A percentile compares a stretch with the other conserved stretches of the same genome.
Conservation (phyloP, 2,888 invertebrate genomes). For the Drosophila tanythrix region DNA sequence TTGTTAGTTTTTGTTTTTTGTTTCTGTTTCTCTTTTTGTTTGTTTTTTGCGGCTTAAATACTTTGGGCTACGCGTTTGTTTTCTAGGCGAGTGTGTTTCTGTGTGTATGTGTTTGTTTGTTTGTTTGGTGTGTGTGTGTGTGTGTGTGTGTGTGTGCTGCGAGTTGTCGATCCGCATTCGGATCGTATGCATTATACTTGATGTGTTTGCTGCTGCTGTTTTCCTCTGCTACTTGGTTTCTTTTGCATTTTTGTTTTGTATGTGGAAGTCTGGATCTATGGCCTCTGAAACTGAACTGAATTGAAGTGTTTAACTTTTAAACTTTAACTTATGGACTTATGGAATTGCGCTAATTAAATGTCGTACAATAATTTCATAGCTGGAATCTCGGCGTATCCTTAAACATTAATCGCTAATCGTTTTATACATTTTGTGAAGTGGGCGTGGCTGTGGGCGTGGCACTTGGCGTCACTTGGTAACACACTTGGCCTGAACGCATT, state of each 20-base stretch:
- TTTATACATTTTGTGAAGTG: slow-evolving; percentile 28
- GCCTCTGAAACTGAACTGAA: slow-evolving; percentile 60
- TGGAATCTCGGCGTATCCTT: slow-evolving; percentile 68
- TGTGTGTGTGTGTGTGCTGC: slow-evolving; percentile 22
- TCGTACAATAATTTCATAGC: slow-evolving; percentile 77
- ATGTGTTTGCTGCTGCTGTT: background rate
- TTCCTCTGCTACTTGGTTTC: background rate
- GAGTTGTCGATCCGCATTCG: slow-evolving; percentile 32
- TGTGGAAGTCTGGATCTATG: slow-evolving; percentile 62
- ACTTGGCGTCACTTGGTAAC: slow-evolving; percentile 59
- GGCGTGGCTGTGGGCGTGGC: slow-evolving; percentile 65
- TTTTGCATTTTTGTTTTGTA: background rate
- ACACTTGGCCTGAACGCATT: slow-evolving; percentile 47
- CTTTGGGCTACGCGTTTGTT: slow-evolving; percentile 68
- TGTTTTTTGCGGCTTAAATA: slow-evolving; percentile 78
- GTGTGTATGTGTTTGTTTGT: background rate
- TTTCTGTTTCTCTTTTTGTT: slow-evolving; percentile 36
- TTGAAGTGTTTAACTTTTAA: slow-evolving; percentile 36
- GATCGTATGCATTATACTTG: slow-evolving; percentile 28
- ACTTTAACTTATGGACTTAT: slow-evolving; percentile 75
- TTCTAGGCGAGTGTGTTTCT: slow-evolving; percentile 54
- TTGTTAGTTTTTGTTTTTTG: slow-evolving; percentile 55
- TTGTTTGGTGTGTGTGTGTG: slow-evolving; percentile 17
- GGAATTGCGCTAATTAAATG: slow-evolving; percentile 79
- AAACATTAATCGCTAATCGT: slow-evolving; percentile 16